Evolutionary conservation across 2,888 invertebrate species (phyloP).

Genomic region (Drosophila flavopinicola): DNA sequence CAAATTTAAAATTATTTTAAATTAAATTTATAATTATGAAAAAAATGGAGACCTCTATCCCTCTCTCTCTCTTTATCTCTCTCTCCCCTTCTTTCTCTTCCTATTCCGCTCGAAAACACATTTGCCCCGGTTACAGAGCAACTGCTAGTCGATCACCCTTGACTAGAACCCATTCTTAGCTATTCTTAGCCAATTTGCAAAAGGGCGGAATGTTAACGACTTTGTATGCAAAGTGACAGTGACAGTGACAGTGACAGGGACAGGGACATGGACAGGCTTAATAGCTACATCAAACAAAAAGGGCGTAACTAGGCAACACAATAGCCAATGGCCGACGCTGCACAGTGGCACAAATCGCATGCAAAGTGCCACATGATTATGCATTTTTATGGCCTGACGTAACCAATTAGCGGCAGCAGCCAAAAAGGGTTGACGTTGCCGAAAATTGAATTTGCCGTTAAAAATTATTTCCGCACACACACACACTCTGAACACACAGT

Average conservation of each 20-base stretch:
- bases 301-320: constrained; percentile 41
- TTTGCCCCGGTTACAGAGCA: background rate
- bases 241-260: constrained; percentile 40
- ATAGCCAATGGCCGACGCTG: constrained; percentile 12
- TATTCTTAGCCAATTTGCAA: constrained; percentile 2
- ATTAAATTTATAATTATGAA: too few species aligned
- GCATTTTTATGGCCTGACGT: constrained; percentile 50
- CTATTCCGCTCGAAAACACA: background rate
- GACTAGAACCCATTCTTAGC: background rate
- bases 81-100: too few species aligned
- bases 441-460: constrained; percentile 55
- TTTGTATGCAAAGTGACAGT: constrained; percentile 65
- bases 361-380: constrained; percentile 36
- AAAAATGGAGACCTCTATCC: too few species aligned
- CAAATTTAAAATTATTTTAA: too few species aligned
- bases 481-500: constrained; percentile 13
- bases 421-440: constrained; percentile 42
- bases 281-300: constrained; percentile 50
- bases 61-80: too few species aligned
- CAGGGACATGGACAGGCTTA: constrained; percentile 44
- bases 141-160: background rate
- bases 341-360: constrained; percentile 61
- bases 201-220: constrained; percentile 55
- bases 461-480: constrained; percentile 33
- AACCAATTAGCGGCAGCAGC: constrained; percentile 47